Percentiles rank a stretch among this genome's conserved stretches.
Conservation (phyloP, 2,113 vertebrate species). For the Anas platyrhynchos region DNA sequence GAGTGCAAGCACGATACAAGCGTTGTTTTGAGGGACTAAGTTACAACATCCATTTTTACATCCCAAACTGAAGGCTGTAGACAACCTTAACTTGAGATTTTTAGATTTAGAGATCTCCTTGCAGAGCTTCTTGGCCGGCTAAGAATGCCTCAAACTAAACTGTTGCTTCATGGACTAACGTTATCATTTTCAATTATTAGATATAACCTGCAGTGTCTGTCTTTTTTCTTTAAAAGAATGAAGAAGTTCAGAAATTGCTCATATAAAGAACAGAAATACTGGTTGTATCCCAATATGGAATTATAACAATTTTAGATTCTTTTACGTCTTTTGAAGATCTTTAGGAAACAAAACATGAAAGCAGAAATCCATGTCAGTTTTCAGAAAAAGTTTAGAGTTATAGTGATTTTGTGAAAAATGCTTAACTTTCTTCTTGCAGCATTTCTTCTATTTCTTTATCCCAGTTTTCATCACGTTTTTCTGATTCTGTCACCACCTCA, state of each 20-base stretch:
- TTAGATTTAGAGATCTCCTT: constrained; percentile 25
- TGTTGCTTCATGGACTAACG: constrained; percentile 15
- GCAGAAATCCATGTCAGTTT: constrained; percentile 55
- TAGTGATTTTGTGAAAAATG: background rate
- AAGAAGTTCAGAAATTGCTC: constrained; percentile 58
- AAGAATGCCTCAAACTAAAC: constrained; percentile 19
- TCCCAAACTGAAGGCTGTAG: constrained; percentile 35
- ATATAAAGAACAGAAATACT: constrained; percentile 61
- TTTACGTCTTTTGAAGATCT: constrained; percentile 48
- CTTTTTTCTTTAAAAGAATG: constrained; percentile 51
- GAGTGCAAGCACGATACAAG: constrained; percentile 38
- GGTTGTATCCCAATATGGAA: constrained; percentile 58
- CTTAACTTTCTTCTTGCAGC: constrained; percentile 87
- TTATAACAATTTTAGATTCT: background rate
- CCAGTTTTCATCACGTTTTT: constrained; percentile 92
- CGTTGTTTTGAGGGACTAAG: constrained; percentile 33
- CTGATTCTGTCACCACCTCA: constrained; percentile 89
- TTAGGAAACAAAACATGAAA: constrained; percentile 39
- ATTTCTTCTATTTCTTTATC: constrained; percentile 96
- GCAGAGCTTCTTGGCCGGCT: background rate
- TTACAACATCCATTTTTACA: constrained; percentile 38
- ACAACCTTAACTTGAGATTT: constrained; percentile 1
- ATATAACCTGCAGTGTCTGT: constrained; percentile 17
- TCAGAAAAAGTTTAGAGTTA: constrained; percentile 12
- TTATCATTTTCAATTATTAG: constrained; percentile 31